Evolutionary conservation across 2,797 vertebrate species (phyloP).

Genomic region (Remorina albescens): DNA sequence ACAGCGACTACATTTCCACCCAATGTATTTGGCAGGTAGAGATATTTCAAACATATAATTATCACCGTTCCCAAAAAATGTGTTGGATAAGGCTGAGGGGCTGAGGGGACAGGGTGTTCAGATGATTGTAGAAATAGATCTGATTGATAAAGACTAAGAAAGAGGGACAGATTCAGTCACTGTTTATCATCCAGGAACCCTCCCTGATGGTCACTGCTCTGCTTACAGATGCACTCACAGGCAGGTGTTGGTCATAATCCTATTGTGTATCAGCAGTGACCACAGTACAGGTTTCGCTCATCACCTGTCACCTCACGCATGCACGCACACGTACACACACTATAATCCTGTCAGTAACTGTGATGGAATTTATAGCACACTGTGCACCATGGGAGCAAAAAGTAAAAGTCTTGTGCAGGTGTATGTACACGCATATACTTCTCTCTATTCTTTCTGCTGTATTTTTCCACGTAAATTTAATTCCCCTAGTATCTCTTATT

Average conservation of each 20-base stretch:
- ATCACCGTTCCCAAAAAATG: no score
- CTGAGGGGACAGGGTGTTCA: slow-evolving; percentile 29
- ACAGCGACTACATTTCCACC: no score
- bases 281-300: slow-evolving; percentile 59
- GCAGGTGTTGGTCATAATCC: slow-evolving; percentile 71
- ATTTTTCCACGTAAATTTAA: slow-evolving; percentile 31
- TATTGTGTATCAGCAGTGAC: slow-evolving; percentile 68
- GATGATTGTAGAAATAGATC: slow-evolving; percentile 51
- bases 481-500: slow-evolving; percentile 24
- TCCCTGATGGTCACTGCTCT: slow-evolving; percentile 48
- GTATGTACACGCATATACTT: not conserved
- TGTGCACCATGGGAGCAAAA: slow-evolving; percentile 51
- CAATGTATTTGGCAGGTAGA: no score
- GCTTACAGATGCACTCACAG: slow-evolving; percentile 27
- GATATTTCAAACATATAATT: no score
- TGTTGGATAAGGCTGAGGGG: not conserved
- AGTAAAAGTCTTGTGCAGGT: not conserved
- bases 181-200: slow-evolving; percentile 54
- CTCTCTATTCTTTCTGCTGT: slow-evolving; percentile 18
- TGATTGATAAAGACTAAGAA: slow-evolving; percentile 39
- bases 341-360: slow-evolving; percentile 69
- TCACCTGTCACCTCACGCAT: slow-evolving; percentile 60
- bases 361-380: slow-evolving; percentile 61
- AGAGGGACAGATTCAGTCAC: slow-evolving; percentile 12
- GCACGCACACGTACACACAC: slow-evolving; percentile 40